These are phyloP conservation scores for Microchrysa polita DNA, from an alignment of 2,888 invertebrate species.

Conservation along the genomic window DNA sequence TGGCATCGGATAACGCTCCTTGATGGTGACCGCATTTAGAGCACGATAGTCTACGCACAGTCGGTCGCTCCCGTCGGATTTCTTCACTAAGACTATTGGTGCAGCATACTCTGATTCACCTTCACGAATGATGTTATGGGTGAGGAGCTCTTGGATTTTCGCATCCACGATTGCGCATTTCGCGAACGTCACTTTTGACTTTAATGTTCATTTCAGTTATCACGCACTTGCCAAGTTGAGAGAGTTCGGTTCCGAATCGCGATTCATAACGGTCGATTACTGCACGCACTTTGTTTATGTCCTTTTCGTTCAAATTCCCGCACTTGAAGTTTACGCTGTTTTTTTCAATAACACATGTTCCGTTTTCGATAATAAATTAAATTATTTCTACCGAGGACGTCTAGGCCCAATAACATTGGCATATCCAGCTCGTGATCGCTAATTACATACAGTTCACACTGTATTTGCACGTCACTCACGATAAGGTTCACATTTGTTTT, in stretches of 20 bases:
- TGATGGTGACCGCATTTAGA: constrained; percentile 34
- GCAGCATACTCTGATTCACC: constrained; percentile 48
- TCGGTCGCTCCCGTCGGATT: constrained; percentile 50
- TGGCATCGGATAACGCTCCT: constrained; percentile 50
- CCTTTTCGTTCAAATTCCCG: background rate
- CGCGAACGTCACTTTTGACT: background rate
- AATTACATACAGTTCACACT: background rate
- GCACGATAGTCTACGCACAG: constrained; percentile 9
- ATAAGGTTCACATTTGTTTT: background rate
- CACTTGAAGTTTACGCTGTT: background rate
- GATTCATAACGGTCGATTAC: background rate
- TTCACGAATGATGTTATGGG: background rate
- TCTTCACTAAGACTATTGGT: constrained; percentile 50
- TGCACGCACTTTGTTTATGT: background rate
- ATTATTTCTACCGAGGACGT: background rate
- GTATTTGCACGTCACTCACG: background rate
- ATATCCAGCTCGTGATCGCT: background rate
- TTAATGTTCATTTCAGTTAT: background rate
- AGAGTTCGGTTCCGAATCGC: background rate
- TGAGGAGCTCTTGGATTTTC: background rate
- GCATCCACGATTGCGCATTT: background rate
- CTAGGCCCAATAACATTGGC: background rate
- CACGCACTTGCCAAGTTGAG: background rate
- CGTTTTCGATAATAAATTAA: background rate
- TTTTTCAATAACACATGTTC: background rate